Conservation (phyloP, 2,113 vertebrate species). For the Lanius collurio region DNA sequence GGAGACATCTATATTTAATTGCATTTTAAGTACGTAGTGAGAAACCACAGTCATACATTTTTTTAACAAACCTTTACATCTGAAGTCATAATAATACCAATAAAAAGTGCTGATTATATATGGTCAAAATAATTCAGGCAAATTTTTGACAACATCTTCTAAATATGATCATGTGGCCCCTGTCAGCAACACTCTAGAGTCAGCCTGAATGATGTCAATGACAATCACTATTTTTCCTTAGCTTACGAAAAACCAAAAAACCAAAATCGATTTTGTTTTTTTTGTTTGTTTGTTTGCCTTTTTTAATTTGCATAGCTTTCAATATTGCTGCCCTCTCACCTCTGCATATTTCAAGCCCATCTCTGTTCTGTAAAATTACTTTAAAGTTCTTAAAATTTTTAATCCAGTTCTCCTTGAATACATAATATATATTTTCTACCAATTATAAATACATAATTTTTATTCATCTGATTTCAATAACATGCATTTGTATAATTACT, state of each 20-base stretch:
- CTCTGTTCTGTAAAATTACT: constrained; percentile 53
- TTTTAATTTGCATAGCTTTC: constrained; percentile 73
- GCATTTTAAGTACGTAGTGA: constrained; percentile 70
- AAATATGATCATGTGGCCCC: constrained; percentile 57
- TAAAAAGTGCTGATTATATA: constrained; percentile 69
- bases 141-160: constrained; percentile 60
- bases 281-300: neutral
- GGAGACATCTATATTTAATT: constrained; percentile 78
- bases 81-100: constrained; percentile 75
- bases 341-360: constrained; percentile 55
- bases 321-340: constrained; percentile 67
- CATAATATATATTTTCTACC: constrained; percentile 74
- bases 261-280: neutral
- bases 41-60: constrained; percentile 72
- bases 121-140: constrained; percentile 64
- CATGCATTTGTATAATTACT: constrained; percentile 80
- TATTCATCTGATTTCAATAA: constrained; percentile 73
- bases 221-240: constrained; percentile 52
- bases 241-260: constrained; percentile 27
- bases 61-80: constrained; percentile 75
- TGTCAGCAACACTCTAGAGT: constrained; percentile 61
- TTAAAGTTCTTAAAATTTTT: constrained; percentile 50
- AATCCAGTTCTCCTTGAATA: constrained; percentile 65
- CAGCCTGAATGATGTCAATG: constrained; percentile 53
- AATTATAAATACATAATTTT: constrained; percentile 77